These are phyloP conservation scores for Uromys caudimaculatus DNA, from an alignment of 2,797 vertebrate genomes.

Conservation along the genomic window DNA sequence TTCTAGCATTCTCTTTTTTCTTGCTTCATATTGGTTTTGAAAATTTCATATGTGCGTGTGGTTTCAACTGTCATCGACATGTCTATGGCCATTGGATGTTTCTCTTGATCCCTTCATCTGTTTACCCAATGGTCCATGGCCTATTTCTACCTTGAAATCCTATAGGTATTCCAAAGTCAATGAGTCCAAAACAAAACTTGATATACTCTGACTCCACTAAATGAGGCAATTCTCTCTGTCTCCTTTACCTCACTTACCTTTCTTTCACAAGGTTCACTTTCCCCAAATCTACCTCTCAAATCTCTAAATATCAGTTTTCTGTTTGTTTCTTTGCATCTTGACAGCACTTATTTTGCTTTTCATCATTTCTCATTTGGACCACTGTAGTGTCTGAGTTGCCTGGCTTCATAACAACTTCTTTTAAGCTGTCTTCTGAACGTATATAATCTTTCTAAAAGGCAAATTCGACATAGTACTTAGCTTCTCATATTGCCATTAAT, in stretches of 20 bases:
- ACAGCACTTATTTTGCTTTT: conserved; percentile 28
- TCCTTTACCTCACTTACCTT: neutral
- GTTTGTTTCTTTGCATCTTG: neutral
- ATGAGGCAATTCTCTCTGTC: conserved; percentile 1
- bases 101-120: neutral
- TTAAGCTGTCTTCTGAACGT: neutral
- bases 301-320: neutral
- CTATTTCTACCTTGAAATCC: conserved; percentile 33
- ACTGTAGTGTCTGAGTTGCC: neutral
- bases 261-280: neutral
- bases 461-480: neutral
- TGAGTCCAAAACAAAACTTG: neutral
- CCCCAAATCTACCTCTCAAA: neutral
- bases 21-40: conserved; percentile 39
- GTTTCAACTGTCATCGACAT: conserved; percentile 9
- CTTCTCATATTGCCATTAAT: neutral
- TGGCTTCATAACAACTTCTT: neutral
- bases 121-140: neutral
- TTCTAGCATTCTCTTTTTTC: conserved; percentile 4
- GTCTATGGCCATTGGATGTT: neutral
- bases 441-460: neutral
- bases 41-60: neutral
- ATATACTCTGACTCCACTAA: conserved; percentile 1
- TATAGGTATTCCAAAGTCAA: neutral
- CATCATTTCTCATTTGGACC: neutral